Conservation (phyloP, 2,888 invertebrate genomes). For the Machimus rusticus region DNA sequence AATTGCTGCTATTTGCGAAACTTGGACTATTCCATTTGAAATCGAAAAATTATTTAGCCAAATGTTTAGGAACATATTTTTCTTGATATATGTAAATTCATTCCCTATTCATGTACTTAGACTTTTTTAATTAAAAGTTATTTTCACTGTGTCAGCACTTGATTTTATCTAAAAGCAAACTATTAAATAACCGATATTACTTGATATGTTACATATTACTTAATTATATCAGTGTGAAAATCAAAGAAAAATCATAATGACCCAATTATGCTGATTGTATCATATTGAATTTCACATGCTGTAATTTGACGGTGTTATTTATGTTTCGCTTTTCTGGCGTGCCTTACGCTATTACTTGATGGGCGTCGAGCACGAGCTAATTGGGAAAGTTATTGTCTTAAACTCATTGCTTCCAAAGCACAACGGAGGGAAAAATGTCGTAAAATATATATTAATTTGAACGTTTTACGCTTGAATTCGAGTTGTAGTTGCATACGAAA, state of each 20-base stretch:
- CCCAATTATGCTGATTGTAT: neutral
- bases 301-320: neutral
- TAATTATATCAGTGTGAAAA: neutral
- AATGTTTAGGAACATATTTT: neutral
- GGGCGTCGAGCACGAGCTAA: neutral
- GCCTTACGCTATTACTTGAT: neutral
- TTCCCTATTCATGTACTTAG: neutral
- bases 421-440: neutral
- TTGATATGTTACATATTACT: neutral
- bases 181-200: neutral
- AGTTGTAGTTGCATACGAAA: neutral
- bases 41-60: neutral
- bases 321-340: neutral
- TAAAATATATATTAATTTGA: neutral
- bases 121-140: neutral
- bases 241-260: neutral
- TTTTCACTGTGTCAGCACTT: neutral
- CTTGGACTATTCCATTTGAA: neutral
- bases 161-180: neutral
- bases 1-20: neutral
- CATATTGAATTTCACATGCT: neutral
- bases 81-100: neutral
- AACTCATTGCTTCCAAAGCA: neutral
- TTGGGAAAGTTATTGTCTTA: neutral
- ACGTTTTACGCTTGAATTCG: neutral